phyloP scores from a whole-genome alignment of 2,797 vertebrate species.

The Macrochelys suwanniensis region DNA sequence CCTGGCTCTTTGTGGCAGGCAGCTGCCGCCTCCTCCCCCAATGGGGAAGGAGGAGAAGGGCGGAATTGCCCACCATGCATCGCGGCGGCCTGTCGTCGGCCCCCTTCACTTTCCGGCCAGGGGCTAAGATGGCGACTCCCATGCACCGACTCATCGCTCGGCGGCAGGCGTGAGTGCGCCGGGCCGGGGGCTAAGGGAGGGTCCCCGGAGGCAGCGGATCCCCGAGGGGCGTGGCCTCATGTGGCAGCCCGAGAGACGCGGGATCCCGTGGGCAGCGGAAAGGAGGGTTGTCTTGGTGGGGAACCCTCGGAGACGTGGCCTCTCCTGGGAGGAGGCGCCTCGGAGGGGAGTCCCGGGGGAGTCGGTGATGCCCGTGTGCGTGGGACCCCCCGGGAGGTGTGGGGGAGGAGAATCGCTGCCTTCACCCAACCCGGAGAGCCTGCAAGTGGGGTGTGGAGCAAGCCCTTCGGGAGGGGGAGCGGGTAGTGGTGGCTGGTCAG shows the following conservation, averaged over 20 bases:
- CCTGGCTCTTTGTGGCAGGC: not conserved
- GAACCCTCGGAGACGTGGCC: not conserved
- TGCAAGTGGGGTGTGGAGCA: not conserved
- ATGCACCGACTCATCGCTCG: conserved; percentile 97
- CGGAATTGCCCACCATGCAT: conserved; percentile 70
- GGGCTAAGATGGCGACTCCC: conserved; percentile 95
- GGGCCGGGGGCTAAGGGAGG: not conserved
- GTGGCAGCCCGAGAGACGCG: not conserved
- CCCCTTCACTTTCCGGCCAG: not conserved
- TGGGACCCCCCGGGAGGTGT: too few species aligned
- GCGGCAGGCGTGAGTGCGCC: conserved; percentile 92
- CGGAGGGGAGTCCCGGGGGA: not conserved
- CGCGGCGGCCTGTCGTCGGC: not conserved
- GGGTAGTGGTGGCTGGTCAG: not conserved
- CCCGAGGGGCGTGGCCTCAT: not conserved
- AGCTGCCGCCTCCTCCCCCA: not conserved
- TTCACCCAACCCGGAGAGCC: not conserved
- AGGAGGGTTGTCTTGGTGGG: not conserved
- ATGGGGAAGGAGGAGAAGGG: not conserved
- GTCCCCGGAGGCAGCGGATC: not conserved
- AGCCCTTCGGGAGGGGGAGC: not conserved
- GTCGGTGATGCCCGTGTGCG: too few species aligned
- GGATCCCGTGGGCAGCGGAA: not conserved
- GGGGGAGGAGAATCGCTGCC: not conserved
- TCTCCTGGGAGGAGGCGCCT: not conserved